Evolutionary conservation across 2,888 invertebrate species (phyloP), one percentile per base, ranked within the genome.

Genomic region (Xanthorhoe spadicearia): DNA sequence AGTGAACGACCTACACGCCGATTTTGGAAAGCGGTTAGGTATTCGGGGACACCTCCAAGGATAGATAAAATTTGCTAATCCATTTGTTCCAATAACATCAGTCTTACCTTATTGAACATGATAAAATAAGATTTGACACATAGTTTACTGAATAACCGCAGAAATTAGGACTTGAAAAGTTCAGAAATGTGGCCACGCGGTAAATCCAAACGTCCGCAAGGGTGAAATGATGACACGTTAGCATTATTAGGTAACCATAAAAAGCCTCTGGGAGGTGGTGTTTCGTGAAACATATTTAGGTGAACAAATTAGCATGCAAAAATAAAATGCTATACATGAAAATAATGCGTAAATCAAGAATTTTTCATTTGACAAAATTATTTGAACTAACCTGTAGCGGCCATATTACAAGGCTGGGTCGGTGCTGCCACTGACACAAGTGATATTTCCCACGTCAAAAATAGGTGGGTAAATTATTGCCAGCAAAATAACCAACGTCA

Each of bases 331-430:
- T 43, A 56, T 54, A 73, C 73, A 63, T 72, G 46, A 56, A 72
- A 77, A 77, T 75, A 78, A 68, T 69, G 74, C 66, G 60, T 79
- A 80, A 80, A 77, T 75, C 71, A 70, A 71, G 76, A 77, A 80
- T 83, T 83, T 87, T 92, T 88, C 90, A 92, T 88, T 89, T 94
- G 93, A 94, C 88, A 90, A 92, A 92, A 90, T 89, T 87, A 83
- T 81, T 83, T 83, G 85, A 88, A 95, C 95, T 94, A 95, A 95
- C 95, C 95, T 95, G 95, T 91, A 92, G 95, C 94, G 94, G 95
- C 95, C 95, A 95, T 95, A 94, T 95, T 95, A 94, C 90, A 93
- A 92, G 93, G 93, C 93, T 90, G 88, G 85, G 86, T 85, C 82
- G 79, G 87, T 89, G 90, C 87, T 93, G 90, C 92, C 92, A 92